Base-by-base conservation (phyloP, 35 echinoderm and acorn worm species). In the Ophiothrix spiculata region DNA sequence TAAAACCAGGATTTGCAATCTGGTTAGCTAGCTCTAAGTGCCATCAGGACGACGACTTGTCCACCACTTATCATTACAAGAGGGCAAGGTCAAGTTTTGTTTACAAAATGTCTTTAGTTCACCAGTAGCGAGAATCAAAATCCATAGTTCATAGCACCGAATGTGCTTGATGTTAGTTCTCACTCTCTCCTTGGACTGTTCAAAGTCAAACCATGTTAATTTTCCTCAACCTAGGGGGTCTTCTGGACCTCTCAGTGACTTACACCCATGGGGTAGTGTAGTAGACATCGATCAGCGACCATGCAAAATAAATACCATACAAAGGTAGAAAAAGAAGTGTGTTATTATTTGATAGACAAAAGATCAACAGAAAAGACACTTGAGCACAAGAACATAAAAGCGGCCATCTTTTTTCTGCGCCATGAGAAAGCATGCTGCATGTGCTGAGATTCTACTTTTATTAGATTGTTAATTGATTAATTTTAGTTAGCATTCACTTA, bases 71-170 rank as follows among this genome's bases (percentile, higher is more conserved):
- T n/a, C n/a, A n/a, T n/a, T n/a, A n/a, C n/a, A n/a, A n/a, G n/a
- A n/a, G n/a, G n/a, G n/a, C n/a, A n/a, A n/a, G n/a, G n/a, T n/a
- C n/a, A n/a, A n/a, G n/a, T n/a, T n/a, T n/a, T n/a, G n/a, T n/a
- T n/a, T n/a, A n/a, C n/a, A n/a, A n/a, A n/a, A n/a, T n/a, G n/a
- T n/a, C n/a, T n/a, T n/a, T n/a, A n/a, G n/a, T n/a, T n/a, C n/a
- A n/a, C n/a, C n/a, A n/a, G n/a, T n/a, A n/a, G n/a, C n/a, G n/a
- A n/a, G n/a, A n/a, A n/a, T n/a, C n/a, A n/a, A n/a, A n/a, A n/a
- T n/a, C n/a, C n/a, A n/a, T n/a, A n/a, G n/a, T n/a, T n/a, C n/a
- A 69, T 15, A 69, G 60, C 60, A 69, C 60, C 60, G 60, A 69
- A n/a, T 69, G 60, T 69, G 60, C 60, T 69, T 69, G 23, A 69